Evolutionary conservation across 2,113 vertebrate species (phyloP), one percentile per base, ranked within the genome.

Genomic region (Chelonoidis abingdonii): DNA sequence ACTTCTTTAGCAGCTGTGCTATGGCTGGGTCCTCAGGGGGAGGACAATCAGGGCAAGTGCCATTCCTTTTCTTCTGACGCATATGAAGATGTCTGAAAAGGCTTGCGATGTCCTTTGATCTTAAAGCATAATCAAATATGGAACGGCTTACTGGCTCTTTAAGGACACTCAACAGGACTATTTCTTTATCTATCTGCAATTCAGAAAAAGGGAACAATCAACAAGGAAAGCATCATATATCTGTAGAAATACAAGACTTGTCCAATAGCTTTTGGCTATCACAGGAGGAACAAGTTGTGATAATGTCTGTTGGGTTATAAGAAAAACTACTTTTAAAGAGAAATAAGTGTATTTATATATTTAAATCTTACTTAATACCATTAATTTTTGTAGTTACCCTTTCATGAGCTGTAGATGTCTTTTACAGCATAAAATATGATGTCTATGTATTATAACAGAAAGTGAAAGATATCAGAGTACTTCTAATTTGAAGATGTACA

Each of bases 61-160:
- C 99, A 0, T 57, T 98, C 3, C 99, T 98, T 90, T 99, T 99
- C 98, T 99, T 99, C 97, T 99, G 99, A 2, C 99, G 98, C 81
- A 99, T 98, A 59, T 99, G 98, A 93, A 99, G 98, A 97, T 99
- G 99, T 91, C 99, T 98, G 97, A 99, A 99, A 94, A 99, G 99
- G 96, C 99, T 99, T 31, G 97, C 95, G 76, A 99, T 99, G 93
- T 99, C 99, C 97, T 99, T 99, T 53, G 99, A 99, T 95, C 99
- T 98, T 93, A 99, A 97, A 3, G 99, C 99, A 94, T 99, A 99
- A 97, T 99, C 99, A 92, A 99, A 99, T 98, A 99, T 99, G 94
- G 99, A 99, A 81, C 99, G 99, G 86, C 99, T 99, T 75, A 99
- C 99, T 5, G 99, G 99, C 86, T 99, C 99, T 97, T 99, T 99